A percentile compares a stretch with the other conserved stretches of the same genome.
phyloP scores from a whole-genome alignment of 2,797 vertebrate genomes.

The Notamacropus eugenii region DNA sequence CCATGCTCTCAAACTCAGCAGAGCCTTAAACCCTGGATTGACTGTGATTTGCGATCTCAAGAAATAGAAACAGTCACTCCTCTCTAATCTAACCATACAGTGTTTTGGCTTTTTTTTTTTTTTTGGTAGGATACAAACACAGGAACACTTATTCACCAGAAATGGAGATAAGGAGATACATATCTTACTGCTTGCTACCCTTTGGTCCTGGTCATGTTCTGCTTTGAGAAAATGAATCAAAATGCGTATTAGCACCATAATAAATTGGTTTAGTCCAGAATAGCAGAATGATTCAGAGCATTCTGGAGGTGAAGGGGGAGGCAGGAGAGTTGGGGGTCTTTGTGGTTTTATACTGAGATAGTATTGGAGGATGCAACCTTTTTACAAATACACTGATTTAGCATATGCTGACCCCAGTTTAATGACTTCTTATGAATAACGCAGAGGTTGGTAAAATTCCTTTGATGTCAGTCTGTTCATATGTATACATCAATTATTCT shows the following conservation, averaged over 20 bases:
- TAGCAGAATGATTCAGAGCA: not conserved
- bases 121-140: not conserved
- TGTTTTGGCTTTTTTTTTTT: no score
- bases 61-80: not conserved
- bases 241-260: not conserved
- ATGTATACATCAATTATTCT: not conserved
- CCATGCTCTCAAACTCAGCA: not conserved
- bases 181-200: not conserved
- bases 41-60: not conserved
- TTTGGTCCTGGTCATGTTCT: not conserved
- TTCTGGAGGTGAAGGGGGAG: not conserved
- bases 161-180: not conserved
- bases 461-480: not conserved
- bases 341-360: not conserved
- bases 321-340: not conserved
- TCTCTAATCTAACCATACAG: not conserved
- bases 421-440: not conserved
- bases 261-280: not conserved
- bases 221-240: not conserved
- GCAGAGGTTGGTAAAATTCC: not conserved
- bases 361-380: not conserved
- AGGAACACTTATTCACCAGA: not conserved
- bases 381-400: not conserved
- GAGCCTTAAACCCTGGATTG: not conserved
- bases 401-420: not conserved